A percentile compares a stretch with the other conserved stretches of the same genome.
These are phyloP conservation scores for Harlomillsia oculata DNA, from an alignment of 1,140 invertebrate genomes.

Conservation along the genomic window DNA sequence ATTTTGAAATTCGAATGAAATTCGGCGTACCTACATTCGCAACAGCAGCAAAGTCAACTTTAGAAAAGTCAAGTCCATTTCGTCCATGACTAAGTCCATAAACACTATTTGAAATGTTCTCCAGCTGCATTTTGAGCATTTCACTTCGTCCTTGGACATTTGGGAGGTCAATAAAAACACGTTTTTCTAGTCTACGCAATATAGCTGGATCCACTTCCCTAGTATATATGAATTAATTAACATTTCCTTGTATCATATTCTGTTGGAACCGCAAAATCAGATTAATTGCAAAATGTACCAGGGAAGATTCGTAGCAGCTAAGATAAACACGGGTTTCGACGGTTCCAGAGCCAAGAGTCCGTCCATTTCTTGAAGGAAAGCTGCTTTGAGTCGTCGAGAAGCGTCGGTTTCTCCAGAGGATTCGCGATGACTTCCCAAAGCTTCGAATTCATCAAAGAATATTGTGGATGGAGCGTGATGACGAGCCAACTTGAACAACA, in stretches of 20 bases:
- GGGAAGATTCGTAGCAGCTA: conserved; percentile 83
- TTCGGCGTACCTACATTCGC: too few relatives aligned
- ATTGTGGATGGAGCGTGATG: conserved; percentile 84
- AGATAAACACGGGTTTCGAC: conserved; percentile 60
- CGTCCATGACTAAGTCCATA: conserved; percentile 37
- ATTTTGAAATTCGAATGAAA: too few relatives aligned
- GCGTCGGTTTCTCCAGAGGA: conserved; percentile 76
- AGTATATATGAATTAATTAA: not conserved
- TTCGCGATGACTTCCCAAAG: conserved; percentile 63
- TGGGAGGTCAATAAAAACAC: conserved; percentile 70
- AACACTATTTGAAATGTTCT: conserved; percentile 42
- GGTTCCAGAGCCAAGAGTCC: conserved; percentile 55
- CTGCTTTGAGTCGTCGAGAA: conserved; percentile 78
- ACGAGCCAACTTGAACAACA: conserved; percentile 80
- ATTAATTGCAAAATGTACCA: conserved; percentile 50
- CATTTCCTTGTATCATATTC: not conserved
- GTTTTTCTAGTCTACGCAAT: conserved; percentile 75
- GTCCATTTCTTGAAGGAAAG: conserved; percentile 85
- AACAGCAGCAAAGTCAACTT: too few relatives aligned
- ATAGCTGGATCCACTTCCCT: conserved; percentile 83
- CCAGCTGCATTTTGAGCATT: conserved; percentile 55
- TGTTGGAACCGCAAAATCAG: not conserved
- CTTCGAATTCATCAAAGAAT: conserved; percentile 94
- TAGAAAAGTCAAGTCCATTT: conserved; percentile 37
- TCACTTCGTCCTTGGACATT: conserved; percentile 50